A percentile compares a stretch with the other conserved stretches of the same genome.
phyloP scores from a whole-genome alignment of 1,140 invertebrate species.

The Drosophila obscura region DNA sequence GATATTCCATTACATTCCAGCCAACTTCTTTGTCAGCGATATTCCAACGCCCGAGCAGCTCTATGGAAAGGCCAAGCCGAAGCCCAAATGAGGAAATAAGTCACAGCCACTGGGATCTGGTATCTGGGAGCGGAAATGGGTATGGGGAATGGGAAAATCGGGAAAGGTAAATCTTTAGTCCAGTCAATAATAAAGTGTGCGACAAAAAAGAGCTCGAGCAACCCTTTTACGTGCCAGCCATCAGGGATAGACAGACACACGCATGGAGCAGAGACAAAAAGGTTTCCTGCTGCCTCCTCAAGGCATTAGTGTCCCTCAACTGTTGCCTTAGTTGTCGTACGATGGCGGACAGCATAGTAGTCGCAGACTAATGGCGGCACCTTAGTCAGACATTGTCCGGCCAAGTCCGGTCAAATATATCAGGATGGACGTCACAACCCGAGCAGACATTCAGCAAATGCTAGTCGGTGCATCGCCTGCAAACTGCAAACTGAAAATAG shows the following conservation, averaged over 20 bases:
- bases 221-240: neutral
- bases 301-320: conserved; percentile 65
- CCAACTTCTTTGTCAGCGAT: conserved; percentile 87
- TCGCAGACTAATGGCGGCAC: conserved; percentile 38
- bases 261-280: conserved; percentile 4
- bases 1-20: conserved; percentile 88
- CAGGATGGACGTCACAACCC: conserved; percentile 58
- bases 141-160: neutral
- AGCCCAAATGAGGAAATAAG: conserved; percentile 29
- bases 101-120: neutral
- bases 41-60: conserved; percentile 83
- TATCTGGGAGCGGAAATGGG: no score
- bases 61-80: conserved; percentile 64
- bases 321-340: conserved; percentile 48
- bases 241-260: neutral
- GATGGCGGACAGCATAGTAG: conserved; percentile 1
- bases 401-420: conserved; percentile 57
- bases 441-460: conserved; percentile 23
- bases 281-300: neutral
- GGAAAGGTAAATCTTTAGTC: conserved; percentile 7
- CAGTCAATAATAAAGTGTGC: conserved; percentile 37
- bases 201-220: conserved; percentile 16
- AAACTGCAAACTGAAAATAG: conserved; percentile 24
- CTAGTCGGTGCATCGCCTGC: conserved; percentile 4
- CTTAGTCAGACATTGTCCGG: conserved; percentile 41